Evolutionary conservation across 2,113 vertebrate genomes (phyloP).

Genomic region (Trematomus loennbergii): DNA sequence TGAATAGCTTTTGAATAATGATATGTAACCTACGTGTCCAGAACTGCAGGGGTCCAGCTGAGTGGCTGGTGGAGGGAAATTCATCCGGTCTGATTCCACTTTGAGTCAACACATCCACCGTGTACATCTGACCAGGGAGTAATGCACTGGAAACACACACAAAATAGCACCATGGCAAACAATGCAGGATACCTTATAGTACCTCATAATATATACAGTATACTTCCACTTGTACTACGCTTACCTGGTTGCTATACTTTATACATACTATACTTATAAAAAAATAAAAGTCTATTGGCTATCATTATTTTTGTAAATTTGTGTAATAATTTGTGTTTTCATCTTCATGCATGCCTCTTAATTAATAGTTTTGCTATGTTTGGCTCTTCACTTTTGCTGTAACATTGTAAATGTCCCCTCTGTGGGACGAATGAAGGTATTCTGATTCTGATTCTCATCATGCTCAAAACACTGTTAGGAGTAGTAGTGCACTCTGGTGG

Average conservation of each 20-base stretch:
- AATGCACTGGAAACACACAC: constrained; percentile 84
- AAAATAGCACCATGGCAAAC: not conserved
- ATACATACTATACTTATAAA: no score
- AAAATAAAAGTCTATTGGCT: no score
- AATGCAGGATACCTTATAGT: not conserved
- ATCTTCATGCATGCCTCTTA: no score
- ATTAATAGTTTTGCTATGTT: no score
- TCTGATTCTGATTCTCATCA: not conserved
- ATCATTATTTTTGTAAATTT: no score
- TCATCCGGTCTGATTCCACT: constrained; percentile 88
- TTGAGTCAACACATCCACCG: constrained; percentile 87
- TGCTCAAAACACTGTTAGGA: not conserved
- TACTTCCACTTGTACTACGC: no score
- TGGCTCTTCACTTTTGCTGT: no score
- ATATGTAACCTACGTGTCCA: constrained; percentile 91
- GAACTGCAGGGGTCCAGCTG: constrained; percentile 85
- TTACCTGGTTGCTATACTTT: no score
- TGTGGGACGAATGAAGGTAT: no score
- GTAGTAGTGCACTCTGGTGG: constrained; percentile 44
- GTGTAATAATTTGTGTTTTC: no score
- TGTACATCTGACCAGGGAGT: constrained; percentile 90
- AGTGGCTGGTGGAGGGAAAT: constrained; percentile 89
- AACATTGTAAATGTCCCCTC: no score
- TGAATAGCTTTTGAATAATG: not conserved
- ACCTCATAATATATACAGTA: no score